Conservation (phyloP, 2,113 vertebrate species). For the Myotis brandtii region DNA sequence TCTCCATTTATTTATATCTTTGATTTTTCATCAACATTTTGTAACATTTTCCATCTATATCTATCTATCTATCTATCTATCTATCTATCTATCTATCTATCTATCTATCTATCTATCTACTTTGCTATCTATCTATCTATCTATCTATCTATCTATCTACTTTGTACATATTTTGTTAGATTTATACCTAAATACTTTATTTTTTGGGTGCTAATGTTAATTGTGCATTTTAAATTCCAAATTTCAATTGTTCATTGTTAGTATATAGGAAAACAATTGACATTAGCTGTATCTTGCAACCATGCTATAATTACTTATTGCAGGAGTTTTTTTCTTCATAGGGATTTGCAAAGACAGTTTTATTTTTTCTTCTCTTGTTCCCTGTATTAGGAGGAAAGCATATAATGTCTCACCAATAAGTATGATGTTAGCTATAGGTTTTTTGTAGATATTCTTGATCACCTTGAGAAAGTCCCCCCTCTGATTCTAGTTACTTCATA, state of each 20-base stretch:
- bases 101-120: no score
- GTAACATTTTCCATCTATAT: not conserved
- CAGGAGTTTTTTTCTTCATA: not conserved
- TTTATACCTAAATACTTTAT: not conserved
- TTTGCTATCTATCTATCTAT: no score
- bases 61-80: no score
- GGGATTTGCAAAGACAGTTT: not conserved
- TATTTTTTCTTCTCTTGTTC: not conserved
- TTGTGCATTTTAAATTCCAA: not conserved
- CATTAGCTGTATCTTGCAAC: not conserved
- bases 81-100: no score
- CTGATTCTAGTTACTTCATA: not conserved
- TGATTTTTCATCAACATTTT: conserved; percentile 14
- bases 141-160: no score
- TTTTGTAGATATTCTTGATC: not conserved
- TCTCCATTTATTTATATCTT: not conserved
- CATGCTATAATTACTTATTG: not conserved
- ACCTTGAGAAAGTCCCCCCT: not conserved
- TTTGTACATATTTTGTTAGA: not conserved
- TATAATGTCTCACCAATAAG: not conserved
- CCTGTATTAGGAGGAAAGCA: not conserved
- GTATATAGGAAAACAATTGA: not conserved
- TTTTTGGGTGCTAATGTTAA: not conserved
- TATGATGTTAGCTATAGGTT: not conserved
- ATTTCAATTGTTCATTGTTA: not conserved